phyloP scores from a whole-genome alignment of 2,113 vertebrate genomes.

The Peucedramus taeniatus region DNA sequence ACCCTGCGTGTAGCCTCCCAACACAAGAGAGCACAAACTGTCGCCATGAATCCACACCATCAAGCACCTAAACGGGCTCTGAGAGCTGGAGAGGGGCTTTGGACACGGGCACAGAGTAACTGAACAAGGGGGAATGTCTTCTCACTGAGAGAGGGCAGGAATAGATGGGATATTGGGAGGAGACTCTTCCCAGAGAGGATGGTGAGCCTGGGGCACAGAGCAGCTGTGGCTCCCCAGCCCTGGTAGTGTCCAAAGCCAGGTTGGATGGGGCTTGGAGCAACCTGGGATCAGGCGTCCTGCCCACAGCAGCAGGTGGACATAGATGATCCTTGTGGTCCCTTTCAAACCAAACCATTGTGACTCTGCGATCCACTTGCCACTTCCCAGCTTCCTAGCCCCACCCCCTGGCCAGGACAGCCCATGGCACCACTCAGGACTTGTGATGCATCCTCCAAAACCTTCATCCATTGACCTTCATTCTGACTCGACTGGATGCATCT shows the following conservation, averaged over 20 bases:
- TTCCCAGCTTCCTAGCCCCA: background rate
- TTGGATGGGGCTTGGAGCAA: background rate
- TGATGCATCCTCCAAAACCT: fast-evolving
- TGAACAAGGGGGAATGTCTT: background rate
- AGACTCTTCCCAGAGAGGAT: background rate
- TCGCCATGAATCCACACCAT: fast-evolving
- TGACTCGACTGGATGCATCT: no score
- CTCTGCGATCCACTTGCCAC: fast-evolving
- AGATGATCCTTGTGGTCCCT: no score
- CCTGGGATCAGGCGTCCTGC: background rate
- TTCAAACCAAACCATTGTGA: background rate
- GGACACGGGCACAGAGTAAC: background rate
- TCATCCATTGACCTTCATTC: background rate
- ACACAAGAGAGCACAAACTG: background rate
- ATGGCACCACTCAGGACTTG: fast-evolving
- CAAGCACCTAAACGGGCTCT: no score
- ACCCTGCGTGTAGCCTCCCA: fast-evolving
- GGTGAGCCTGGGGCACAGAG: background rate
- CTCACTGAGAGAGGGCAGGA: background rate
- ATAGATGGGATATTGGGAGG: background rate
- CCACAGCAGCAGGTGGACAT: fast-evolving
- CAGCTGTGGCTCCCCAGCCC: background rate
- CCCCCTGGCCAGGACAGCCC: background rate
- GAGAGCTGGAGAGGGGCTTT: background rate
- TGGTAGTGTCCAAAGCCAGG: background rate